Percentiles rank a stretch among this genome's conserved stretches.
These are phyloP conservation scores for Smithornis capensis DNA, from an alignment of 2,113 vertebrate species.

Conservation along the genomic window DNA sequence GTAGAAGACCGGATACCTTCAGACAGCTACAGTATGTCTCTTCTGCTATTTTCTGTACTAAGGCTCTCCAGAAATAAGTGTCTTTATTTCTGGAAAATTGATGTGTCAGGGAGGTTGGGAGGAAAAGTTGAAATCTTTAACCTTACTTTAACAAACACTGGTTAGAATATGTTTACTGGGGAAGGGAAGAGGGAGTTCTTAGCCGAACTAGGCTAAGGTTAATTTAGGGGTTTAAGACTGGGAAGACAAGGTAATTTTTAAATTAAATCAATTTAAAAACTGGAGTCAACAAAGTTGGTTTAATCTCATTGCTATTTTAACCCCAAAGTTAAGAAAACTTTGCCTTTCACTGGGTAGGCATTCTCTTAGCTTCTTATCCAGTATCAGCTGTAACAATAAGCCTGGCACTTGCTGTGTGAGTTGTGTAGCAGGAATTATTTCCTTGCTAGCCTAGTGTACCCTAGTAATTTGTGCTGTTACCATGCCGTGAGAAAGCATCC, in stretches of 20 bases:
- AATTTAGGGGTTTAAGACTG: neutral
- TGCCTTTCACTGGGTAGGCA: neutral
- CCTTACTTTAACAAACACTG: neutral
- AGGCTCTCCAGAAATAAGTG: neutral
- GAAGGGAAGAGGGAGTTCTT: neutral
- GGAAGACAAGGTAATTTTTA: neutral
- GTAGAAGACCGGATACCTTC: slow-evolving; percentile 70
- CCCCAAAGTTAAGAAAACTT: neutral
- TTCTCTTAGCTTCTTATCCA: neutral
- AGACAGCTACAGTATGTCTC: slow-evolving; percentile 68
- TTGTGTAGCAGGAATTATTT: neutral
- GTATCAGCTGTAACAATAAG: neutral
- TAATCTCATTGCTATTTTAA: neutral
- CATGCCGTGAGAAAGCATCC: neutral
- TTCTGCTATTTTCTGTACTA: slow-evolving; percentile 42
- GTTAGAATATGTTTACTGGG: neutral
- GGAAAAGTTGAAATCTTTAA: neutral
- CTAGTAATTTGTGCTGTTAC: neutral
- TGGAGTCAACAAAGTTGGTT: neutral
- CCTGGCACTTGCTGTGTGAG: neutral
- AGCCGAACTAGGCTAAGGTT: neutral
- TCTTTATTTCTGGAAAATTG: neutral
- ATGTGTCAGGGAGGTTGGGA: neutral
- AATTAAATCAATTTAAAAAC: neutral
- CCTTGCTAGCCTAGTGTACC: neutral